A percentile compares a stretch with the other conserved stretches of the same genome.
Evolutionary conservation across 2,113 vertebrate species (phyloP).

Genomic region (Paralichthys olivaceus): DNA sequence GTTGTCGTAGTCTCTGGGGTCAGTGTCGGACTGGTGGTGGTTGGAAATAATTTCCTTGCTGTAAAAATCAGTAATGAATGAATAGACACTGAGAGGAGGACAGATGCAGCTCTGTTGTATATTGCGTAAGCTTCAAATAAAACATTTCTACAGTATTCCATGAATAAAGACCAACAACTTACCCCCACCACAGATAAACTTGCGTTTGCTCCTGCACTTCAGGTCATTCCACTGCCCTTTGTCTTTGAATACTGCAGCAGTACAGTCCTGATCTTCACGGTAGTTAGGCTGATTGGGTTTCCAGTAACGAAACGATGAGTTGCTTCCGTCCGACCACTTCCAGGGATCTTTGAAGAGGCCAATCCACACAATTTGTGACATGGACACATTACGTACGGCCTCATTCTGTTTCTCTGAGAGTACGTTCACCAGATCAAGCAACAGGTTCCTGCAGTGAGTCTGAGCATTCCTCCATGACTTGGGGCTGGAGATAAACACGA

Average conservation of each 20-base stretch:
- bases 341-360: slow-evolving; percentile 77
- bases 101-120: neutral
- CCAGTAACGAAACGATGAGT: slow-evolving; percentile 71
- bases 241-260: slow-evolving; percentile 27
- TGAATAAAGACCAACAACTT: slow-evolving; percentile 21
- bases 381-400: slow-evolving; percentile 24
- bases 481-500: slow-evolving; percentile 28
- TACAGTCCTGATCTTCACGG: slow-evolving; percentile 29
- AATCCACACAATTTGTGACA: slow-evolving; percentile 63
- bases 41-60: slow-evolving; percentile 17
- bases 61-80: slow-evolving; percentile 15
- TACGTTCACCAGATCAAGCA: slow-evolving; percentile 70
- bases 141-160: neutral
- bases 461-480: slow-evolving; percentile 73
- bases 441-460: slow-evolving; percentile 59
- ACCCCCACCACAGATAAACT: slow-evolving; percentile 70
- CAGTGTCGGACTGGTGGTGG: slow-evolving; percentile 22
- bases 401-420: slow-evolving; percentile 58
- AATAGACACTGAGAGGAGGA: neutral
- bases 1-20: neutral
- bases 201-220: slow-evolving; percentile 1
- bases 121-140: neutral
- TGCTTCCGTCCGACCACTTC: slow-evolving; percentile 75
- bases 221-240: slow-evolving; percentile 65
- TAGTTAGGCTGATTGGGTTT: slow-evolving; percentile 42